Evolutionary conservation across 1,140 invertebrate species (phyloP), one percentile per base, ranked within the genome.

Genomic region (Drosophila bocki): DNA sequence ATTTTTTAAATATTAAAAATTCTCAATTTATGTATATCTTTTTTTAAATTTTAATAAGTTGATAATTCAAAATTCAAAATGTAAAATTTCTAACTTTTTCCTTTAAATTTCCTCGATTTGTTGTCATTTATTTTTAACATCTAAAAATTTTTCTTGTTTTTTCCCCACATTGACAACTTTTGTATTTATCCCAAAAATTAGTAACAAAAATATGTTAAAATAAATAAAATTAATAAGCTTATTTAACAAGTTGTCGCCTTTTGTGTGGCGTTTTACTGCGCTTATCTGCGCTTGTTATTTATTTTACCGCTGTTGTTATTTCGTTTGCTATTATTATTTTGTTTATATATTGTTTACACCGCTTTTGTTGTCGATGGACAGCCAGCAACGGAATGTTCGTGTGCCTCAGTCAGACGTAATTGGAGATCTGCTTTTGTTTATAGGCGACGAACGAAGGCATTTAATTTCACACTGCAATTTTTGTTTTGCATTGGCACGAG

Each of bases 211-310:
- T 19, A 48, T 47, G 62, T 35, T 22, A 35, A 70, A 67, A 32
- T 68, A 68, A 68, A 51, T 72, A 50, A 37, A 37, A 50, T 60
- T 59, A 60, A 76, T 76, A 75, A 65, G 60, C 60, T 58, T 76
- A 75, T 35, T 76, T 65, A 76, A 76, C 71, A 76, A 76, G 58
- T 75, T 75, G 51, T 39, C 72, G 71, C 71, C 72, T 51, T 57
- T 76, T 76, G 45, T 58, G 61, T 35, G 29, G 35, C 54, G 19
- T 44, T 76, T 77, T 59, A 53, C 47, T 29, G 3, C 33, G 61
- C 60, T 77, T 77, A 67, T 77, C 61, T 54, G n/a, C 3, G n/a
- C 29, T 19, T 19, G 3, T 51, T 51, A 51, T 51, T 51, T 51
- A 51, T 65, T 45, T 70, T 15, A n/a, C 5, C 59, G 37, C 44